Base-by-base conservation (phyloP, 2,888 invertebrate species). In the Criorhina ranunculi region DNA sequence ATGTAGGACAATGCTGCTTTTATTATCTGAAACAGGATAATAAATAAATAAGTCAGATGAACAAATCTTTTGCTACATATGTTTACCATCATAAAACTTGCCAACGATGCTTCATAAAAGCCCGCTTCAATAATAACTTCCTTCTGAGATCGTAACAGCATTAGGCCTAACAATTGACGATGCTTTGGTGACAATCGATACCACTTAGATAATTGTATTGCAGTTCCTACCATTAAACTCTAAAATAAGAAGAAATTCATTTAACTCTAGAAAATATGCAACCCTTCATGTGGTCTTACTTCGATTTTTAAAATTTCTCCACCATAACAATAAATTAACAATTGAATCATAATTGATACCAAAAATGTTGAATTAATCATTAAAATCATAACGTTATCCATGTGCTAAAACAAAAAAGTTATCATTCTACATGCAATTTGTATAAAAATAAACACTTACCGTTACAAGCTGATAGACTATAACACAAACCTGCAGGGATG, bases 291-390 rank as follows among this genome's bases (percentile, higher is more conserved):
- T 5, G 9, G 12, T 8, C 87, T 37, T 82, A 87, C 91, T 89
- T 91, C 91, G 5, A 87, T 77, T 87, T 89, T 90, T 5, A 91
- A 87, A 15, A 91, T 89, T 70, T 91, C 91, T 0, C 91, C 91
- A 12, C 91, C 91, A 62, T 91, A 91, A 59, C 91, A 91, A 64
- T 91, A 91, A 9, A 91, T 89, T 17, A 91, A 88, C 5, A 91
- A 86, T 80, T 91, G 91, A 77, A 91, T 57, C 87, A 91, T 86
- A 35, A 91, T 90, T 2, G 90, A 88, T 2, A 78, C 72, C 2
- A 91, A 86, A 76, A 91, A 91, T 0, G 89, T 87, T 6, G 88
- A 86, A 60, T 91, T 89, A 0, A 88, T 77, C 9, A 91, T 49
- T 9, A 90, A 67, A 1, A 88, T 81, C 88, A 90, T 88, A 19